Evolutionary conservation across 2,797 vertebrate species (phyloP).

Genomic region (Cichlasoma orientale): DNA sequence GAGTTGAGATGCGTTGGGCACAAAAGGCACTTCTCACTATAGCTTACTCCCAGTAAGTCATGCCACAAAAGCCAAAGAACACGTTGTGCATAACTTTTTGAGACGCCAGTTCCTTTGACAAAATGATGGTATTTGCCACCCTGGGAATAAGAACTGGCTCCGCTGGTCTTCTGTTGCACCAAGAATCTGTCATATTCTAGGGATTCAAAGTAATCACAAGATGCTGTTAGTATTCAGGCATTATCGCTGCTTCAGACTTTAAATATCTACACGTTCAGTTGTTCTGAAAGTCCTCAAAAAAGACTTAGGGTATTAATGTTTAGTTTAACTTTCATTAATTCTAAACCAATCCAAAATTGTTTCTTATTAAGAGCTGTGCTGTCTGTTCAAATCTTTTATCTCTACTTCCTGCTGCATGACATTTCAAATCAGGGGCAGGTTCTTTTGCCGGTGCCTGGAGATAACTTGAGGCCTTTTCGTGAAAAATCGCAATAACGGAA

Average conservation of each 20-base stretch:
- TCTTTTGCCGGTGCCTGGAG: slow-evolving; percentile 43
- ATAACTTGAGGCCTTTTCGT: slow-evolving; percentile 41
- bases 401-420: slow-evolving; percentile 28
- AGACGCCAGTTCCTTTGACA: background rate
- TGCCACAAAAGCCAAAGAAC: background rate
- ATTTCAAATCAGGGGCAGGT: slow-evolving; percentile 35
- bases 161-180: background rate
- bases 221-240: background rate
- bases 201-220: background rate
- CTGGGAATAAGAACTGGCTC: background rate
- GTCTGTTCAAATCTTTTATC: slow-evolving; percentile 46
- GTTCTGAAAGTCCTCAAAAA: background rate
- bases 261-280: background rate
- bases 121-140: background rate
- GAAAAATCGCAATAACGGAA: slow-evolving; percentile 20
- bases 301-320: background rate
- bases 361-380: slow-evolving; percentile 17
- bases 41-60: background rate
- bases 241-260: background rate
- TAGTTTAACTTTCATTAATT: background rate
- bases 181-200: background rate
- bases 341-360: background rate
- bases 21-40: background rate
- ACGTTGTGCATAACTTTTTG: background rate
- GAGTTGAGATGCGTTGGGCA: background rate